Percentiles rank a stretch among this genome's conserved stretches.
Conservation (phyloP, 2,888 invertebrate genomes). For the Panopea generosa region DNA sequence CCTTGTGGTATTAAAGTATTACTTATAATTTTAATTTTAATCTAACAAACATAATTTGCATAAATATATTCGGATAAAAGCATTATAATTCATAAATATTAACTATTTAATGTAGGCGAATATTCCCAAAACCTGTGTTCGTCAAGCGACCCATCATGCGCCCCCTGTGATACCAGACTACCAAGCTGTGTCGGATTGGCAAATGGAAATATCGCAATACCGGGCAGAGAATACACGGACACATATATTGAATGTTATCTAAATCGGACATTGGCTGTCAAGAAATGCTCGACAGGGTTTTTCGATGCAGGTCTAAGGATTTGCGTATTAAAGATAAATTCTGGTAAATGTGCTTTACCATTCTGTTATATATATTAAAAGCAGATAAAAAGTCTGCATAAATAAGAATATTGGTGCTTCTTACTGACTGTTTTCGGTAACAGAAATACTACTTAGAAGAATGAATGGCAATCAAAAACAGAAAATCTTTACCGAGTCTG, state of each 20-base stretch:
- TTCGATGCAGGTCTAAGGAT: constrained; percentile 54
- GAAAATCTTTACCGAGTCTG: too few species aligned
- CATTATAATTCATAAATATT: too few species aligned
- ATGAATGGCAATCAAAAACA: too few species aligned
- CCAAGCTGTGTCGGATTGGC: constrained; percentile 67
- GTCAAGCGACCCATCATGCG: constrained; percentile 37
- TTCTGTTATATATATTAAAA: background rate
- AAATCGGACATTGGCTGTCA: constrained; percentile 60
- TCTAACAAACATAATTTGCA: too few species aligned
- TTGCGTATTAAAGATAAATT: constrained; percentile 56
- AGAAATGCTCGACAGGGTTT: constrained; percentile 52
- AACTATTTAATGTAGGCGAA: constrained; percentile 20
- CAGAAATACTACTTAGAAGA: too few species aligned
- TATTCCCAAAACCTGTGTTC: constrained; percentile 57
- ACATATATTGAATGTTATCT: constrained; percentile 59
- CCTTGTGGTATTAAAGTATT: too few species aligned
- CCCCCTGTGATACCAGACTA: constrained; percentile 53
- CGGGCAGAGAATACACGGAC: constrained; percentile 53
- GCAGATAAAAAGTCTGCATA: background rate
- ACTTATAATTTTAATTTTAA: too few species aligned
- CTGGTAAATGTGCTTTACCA: constrained; percentile 29
- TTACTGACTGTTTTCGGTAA: background rate
- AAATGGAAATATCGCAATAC: constrained; percentile 53
- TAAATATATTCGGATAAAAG: too few species aligned
- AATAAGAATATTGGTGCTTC: too few species aligned